phyloP scores from a whole-genome alignment of 2,797 vertebrate genomes.

The Moxostoma hubbsi region DNA sequence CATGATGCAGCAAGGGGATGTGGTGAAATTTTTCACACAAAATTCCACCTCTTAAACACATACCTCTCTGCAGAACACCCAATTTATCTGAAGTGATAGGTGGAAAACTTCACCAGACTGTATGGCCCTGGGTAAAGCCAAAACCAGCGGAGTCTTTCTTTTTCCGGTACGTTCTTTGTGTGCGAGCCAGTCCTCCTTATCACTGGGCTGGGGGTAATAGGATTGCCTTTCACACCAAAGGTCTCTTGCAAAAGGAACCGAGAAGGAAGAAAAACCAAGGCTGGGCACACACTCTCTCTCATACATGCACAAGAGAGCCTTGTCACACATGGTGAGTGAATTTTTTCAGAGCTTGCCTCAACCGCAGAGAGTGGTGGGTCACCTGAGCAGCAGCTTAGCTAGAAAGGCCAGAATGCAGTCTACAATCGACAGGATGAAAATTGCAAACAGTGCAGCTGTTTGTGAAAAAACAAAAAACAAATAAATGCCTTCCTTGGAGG shows the following conservation, averaged over 20 bases:
- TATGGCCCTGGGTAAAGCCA: slow-evolving; percentile 65
- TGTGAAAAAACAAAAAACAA: slow-evolving; percentile 42
- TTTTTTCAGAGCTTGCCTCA: slow-evolving; percentile 54
- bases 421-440: slow-evolving; percentile 72
- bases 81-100: slow-evolving; percentile 65
- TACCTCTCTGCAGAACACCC: slow-evolving; percentile 60
- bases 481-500: slow-evolving; percentile 60
- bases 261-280: slow-evolving; percentile 42
- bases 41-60: slow-evolving; percentile 63
- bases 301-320: slow-evolving; percentile 44
- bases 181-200: slow-evolving; percentile 66
- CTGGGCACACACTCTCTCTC: neutral
- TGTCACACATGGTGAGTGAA: slow-evolving; percentile 14
- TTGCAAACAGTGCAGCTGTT: slow-evolving; percentile 71
- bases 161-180: slow-evolving; percentile 59
- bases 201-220: slow-evolving; percentile 74
- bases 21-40: slow-evolving; percentile 55
- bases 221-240: slow-evolving; percentile 76
- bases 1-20: slow-evolving; percentile 53
- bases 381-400: slow-evolving; percentile 69
- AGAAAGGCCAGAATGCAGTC: slow-evolving; percentile 68
- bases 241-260: slow-evolving; percentile 62
- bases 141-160: slow-evolving; percentile 66
- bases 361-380: slow-evolving; percentile 76
- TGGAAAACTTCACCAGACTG: slow-evolving; percentile 60